phyloP scores from a whole-genome alignment of 2,113 vertebrate genomes.

The Phocoena sinus region DNA sequence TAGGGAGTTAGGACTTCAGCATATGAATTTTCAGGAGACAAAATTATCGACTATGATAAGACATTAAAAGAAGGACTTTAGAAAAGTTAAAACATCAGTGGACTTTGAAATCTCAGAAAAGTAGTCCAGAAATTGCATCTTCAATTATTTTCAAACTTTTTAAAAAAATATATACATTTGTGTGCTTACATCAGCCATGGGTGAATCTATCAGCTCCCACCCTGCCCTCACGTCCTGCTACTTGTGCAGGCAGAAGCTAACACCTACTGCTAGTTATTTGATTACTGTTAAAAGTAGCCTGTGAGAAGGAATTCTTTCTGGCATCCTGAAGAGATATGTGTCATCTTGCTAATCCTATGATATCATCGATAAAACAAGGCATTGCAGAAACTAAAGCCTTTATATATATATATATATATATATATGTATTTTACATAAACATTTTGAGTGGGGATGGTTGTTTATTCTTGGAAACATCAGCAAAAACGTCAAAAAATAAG shows the following conservation, averaged over 20 bases:
- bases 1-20: not conserved
- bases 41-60: not conserved
- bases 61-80: not conserved
- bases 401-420: not conserved
- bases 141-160: not conserved
- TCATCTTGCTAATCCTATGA: not conserved
- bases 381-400: not conserved
- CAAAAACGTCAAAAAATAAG: not conserved
- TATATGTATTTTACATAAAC: not conserved
- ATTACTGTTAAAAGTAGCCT: not conserved
- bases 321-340: not conserved
- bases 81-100: not conserved
- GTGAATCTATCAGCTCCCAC: not conserved
- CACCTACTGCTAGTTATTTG: not conserved
- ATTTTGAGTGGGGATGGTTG: not conserved
- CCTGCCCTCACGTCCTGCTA: fast-evolving
- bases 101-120: not conserved
- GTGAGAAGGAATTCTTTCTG: not conserved
- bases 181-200: fast-evolving
- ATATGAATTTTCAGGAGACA: not conserved
- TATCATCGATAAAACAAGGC: not conserved
- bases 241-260: not conserved
- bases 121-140: not conserved
- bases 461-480: not conserved
- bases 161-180: not conserved